Evolutionary conservation across 35 echinoderm and acorn worm genomes (phyloP).

Genomic region (Nesometra sesokonis): DNA sequence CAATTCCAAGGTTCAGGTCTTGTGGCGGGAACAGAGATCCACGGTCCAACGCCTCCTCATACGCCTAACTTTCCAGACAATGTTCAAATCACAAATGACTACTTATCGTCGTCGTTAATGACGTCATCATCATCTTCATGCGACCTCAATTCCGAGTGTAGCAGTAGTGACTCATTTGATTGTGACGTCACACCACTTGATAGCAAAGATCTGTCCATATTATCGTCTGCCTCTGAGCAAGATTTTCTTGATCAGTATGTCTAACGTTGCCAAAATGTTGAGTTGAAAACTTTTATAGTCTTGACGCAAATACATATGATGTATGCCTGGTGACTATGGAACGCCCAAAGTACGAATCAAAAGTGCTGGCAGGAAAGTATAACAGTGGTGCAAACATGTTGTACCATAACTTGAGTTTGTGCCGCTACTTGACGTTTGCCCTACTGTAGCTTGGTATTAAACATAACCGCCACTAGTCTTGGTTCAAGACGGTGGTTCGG

Average conservation of each 20-base stretch:
- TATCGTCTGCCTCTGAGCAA: not conserved
- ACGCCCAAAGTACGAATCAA: too few relatives aligned
- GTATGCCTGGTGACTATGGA: too few relatives aligned
- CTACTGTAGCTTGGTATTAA: too few relatives aligned
- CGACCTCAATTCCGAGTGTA: not conserved
- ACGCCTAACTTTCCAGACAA: not conserved
- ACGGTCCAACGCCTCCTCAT: not conserved
- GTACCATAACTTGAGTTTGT: too few relatives aligned
- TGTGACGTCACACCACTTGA: not conserved
- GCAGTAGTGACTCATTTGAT: not conserved
- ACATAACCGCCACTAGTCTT: too few relatives aligned
- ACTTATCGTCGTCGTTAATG: not conserved
- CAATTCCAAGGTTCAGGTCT: not conserved
- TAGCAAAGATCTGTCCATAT: not conserved
- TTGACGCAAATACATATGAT: too few relatives aligned
- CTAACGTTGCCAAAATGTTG: not conserved
- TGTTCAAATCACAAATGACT: not conserved
- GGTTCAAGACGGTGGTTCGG: too few relatives aligned
- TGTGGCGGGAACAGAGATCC: not conserved
- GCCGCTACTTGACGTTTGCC: too few relatives aligned
- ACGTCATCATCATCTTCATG: not conserved
- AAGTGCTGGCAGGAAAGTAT: too few relatives aligned
- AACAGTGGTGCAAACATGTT: too few relatives aligned
- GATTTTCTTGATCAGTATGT: not conserved
- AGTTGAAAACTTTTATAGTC: too few relatives aligned